A percentile compares a stretch with the other conserved stretches of the same genome.
Conservation (phyloP, 2,888 invertebrate species). For the Acleris sparsana region DNA sequence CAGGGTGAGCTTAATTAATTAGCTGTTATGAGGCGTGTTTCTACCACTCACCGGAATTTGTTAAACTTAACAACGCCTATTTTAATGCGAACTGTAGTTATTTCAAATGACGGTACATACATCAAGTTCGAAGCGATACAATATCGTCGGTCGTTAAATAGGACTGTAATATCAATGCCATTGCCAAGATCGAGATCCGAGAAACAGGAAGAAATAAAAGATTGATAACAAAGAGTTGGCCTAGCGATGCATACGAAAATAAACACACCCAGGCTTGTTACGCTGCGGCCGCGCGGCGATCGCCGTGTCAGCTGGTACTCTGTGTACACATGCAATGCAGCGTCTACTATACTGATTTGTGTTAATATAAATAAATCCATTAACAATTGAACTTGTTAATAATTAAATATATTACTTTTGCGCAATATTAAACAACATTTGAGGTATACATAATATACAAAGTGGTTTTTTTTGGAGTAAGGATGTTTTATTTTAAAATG, state of each 20-base stretch:
- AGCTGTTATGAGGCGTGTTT: conserved; percentile 16
- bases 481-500: too few species aligned
- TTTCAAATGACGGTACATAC: not conserved
- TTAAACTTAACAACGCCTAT: conserved; percentile 43
- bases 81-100: not conserved
- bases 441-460: too few species aligned
- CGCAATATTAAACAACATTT: too few species aligned
- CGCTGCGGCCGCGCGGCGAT: conserved; percentile 41
- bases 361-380: too few species aligned
- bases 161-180: conserved; percentile 55
- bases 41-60: conserved; percentile 45
- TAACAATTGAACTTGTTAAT: too few species aligned
- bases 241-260: conserved; percentile 70
- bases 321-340: not conserved
- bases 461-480: too few species aligned
- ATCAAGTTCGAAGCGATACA: conserved; percentile 2
- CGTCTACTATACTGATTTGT: too few species aligned
- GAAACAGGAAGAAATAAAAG: conserved; percentile 71
- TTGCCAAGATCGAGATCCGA: conserved; percentile 69
- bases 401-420: too few species aligned
- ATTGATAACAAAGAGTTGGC: conserved; percentile 65
- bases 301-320: conserved; percentile 12
- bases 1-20: conserved; percentile 52
- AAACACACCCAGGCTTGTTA: conserved; percentile 69
- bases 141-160: conserved; percentile 13